Evolutionary conservation across 2,888 invertebrate genomes (phyloP).

Genomic region (Scaptomyza polygonia): DNA sequence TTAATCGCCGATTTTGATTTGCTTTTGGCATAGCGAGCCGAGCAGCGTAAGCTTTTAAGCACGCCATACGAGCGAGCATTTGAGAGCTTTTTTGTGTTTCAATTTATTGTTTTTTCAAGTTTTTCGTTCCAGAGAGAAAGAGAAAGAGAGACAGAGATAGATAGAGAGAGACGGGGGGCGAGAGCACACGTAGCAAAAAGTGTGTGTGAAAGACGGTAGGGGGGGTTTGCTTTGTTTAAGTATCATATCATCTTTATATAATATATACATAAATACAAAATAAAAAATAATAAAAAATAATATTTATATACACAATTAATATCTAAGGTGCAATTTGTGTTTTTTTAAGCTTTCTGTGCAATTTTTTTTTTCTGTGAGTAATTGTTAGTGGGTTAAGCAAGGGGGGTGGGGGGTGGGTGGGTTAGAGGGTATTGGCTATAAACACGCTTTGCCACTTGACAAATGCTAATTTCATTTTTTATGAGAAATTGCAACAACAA

Average conservation of each 20-base stretch:
- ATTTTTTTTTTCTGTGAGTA: not conserved
- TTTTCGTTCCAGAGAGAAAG: slow-evolving; percentile 13
- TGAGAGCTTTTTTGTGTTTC: slow-evolving; percentile 72
- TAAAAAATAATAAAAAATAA: too few relatives aligned
- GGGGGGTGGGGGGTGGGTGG: not conserved
- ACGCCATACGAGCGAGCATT: slow-evolving; percentile 71
- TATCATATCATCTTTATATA: slow-evolving; percentile 19
- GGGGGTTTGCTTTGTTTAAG: slow-evolving; percentile 17
- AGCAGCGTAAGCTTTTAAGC: slow-evolving; percentile 66
- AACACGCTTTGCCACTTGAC: slow-evolving; percentile 6
- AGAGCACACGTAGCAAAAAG: slow-evolving; percentile 3
- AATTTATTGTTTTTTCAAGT: not conserved
- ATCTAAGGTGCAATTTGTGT: slow-evolving; percentile 18
- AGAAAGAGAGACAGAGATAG: not conserved
- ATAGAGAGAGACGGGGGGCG: slow-evolving; percentile 7
- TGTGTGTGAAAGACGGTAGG: not conserved
- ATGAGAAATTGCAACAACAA: not conserved
- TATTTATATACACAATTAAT: slow-evolving; percentile 12
- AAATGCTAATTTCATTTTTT: slow-evolving; percentile 4
- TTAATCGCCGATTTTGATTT: slow-evolving; percentile 71
- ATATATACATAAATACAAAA: slow-evolving; percentile 7
- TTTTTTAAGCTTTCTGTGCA: not conserved
- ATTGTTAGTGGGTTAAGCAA: not conserved
- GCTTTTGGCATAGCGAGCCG: slow-evolving; percentile 66
- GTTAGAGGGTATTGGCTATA: too few relatives aligned